phyloP scores from a whole-genome alignment of 1,140 invertebrate genomes.

The Acromyrmex charruanus region DNA sequence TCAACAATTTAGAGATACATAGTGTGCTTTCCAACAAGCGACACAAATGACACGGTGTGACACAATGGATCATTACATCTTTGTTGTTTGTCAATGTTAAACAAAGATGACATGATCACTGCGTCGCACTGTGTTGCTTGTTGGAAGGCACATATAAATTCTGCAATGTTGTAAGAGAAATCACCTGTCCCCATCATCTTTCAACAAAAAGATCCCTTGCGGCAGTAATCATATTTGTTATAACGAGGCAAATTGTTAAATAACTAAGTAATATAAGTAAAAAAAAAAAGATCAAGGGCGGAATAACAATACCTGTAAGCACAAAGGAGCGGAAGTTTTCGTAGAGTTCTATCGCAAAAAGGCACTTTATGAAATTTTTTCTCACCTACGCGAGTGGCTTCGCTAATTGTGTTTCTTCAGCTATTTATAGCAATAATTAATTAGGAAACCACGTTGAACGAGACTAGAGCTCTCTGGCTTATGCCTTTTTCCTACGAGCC shows the following conservation, averaged over 20 bases:
- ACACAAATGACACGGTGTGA: too few relatives aligned
- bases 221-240: constrained; percentile 19
- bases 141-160: not conserved
- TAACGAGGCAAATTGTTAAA: constrained; percentile 45
- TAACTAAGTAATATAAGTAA: not conserved
- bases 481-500: constrained; percentile 54
- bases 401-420: constrained; percentile 47
- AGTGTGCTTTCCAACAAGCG: too few relatives aligned
- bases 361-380: constrained; percentile 63
- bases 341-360: constrained; percentile 43
- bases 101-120: too few relatives aligned
- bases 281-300: not conserved
- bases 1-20: not conserved
- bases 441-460: constrained; percentile 56
- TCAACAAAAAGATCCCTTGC: constrained; percentile 1
- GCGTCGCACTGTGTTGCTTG: too few relatives aligned
- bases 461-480: constrained; percentile 51
- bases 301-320: constrained; percentile 24
- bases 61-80: too few relatives aligned
- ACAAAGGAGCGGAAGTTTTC: constrained; percentile 48
- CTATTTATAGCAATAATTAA: constrained; percentile 66
- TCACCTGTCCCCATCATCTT: not conserved
- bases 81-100: too few relatives aligned
- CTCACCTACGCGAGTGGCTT: constrained; percentile 39
- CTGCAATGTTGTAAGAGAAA: not conserved